Evolutionary conservation across 2,888 invertebrate genomes (phyloP), one percentile per base, ranked within the genome.

Genomic region (Melanostoma mellinum): DNA sequence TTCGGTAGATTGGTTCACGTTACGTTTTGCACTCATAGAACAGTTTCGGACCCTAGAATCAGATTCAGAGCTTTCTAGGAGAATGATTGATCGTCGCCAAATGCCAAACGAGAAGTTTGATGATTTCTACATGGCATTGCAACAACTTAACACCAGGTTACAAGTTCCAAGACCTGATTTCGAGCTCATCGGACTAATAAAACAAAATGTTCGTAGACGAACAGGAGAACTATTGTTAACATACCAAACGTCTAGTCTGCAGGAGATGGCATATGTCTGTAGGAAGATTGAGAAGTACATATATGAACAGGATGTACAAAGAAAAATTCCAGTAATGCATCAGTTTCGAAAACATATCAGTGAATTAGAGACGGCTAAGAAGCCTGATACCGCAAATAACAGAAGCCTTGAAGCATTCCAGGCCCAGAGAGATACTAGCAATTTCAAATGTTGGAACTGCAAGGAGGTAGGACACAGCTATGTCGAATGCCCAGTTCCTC

Each of bases 121-220:
- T 36, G 55, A 55, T 30, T 55, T 55, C 36, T 55, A 55, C 20
- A 30, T 55, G 32, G 55, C 20, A 3, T 0, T 55, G 6, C 55
- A 55, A 55, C 20, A 3, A 8, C 8, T 55, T 20, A 55, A 55
- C 36, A 36, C 55, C 6, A 35, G 55, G 3, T 36, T 55, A 0
- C 55, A 36, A 20, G 55, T 55, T 36, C 55, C 55, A 1, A 55
- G 36, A 55, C 55, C 55, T 3, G 55, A 55, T 3, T 55, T 55
- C 36, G 55, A 55, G 4, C 3, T 55, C 1, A 20, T 20, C 20
- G 20, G 20, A 1, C 20, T 20, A 20, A 20, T 20, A 20, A 20
- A 20, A 20, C 20, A 20, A 20, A 20, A 20, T 20, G 20, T 20
- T 20, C 20, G 20, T 20, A 20, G 20, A 20, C 20, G 20, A 20